These are phyloP conservation scores for Coendou prehensilis DNA, from an alignment of 2,797 vertebrate species.

Conservation along the genomic window DNA sequence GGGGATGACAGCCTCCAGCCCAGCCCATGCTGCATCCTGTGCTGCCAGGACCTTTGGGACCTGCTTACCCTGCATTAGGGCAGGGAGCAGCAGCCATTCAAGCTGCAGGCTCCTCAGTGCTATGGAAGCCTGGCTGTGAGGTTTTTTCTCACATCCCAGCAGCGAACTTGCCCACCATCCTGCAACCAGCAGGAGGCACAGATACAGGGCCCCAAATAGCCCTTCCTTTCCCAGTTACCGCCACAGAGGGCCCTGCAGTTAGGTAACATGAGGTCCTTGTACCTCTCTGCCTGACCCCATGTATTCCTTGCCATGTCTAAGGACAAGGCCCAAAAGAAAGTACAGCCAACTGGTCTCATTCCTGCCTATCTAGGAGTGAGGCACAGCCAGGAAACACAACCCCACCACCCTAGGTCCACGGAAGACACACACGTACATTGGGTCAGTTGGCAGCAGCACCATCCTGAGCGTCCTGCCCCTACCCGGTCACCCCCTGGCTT, in stretches of 20 bases:
- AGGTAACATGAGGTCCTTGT: fast-evolving
- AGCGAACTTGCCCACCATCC: background rate
- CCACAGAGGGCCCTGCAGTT: background rate
- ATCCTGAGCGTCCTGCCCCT: background rate
- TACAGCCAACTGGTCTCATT: background rate
- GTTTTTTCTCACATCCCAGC: background rate
- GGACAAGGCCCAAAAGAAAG: background rate
- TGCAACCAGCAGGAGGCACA: background rate
- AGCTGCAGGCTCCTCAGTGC: constrained; percentile 1
- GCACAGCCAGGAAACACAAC: background rate
- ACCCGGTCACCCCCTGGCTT: no score
- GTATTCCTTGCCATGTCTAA: fast-evolving
- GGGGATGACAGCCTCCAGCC: background rate
- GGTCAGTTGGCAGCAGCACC: background rate
- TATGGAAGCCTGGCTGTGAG: background rate
- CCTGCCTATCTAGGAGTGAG: background rate
- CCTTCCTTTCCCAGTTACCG: background rate
- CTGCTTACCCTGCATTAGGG: background rate
- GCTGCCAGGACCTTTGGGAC: constrained; percentile 26
- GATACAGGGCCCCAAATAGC: background rate
- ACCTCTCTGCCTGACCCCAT: background rate
- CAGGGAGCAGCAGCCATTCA: background rate
- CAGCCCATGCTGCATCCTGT: background rate
- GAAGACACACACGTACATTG: fast-evolving
- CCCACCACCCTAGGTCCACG: background rate